These are phyloP conservation scores for Drosophila mettleri DNA, from an alignment of 2,888 invertebrate genomes.

Conservation along the genomic window DNA sequence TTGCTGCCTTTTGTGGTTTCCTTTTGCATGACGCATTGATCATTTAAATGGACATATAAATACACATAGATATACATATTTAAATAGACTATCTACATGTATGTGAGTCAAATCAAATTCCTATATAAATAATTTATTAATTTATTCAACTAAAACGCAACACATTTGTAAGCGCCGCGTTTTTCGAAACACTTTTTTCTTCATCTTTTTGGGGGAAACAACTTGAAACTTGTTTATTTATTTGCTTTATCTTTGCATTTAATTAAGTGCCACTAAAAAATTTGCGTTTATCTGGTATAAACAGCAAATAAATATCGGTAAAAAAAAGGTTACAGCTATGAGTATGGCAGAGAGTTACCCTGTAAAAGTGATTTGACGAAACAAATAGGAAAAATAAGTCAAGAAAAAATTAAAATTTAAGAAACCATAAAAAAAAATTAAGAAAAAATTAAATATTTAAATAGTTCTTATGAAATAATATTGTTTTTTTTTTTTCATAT, in stretches of 20 bases:
- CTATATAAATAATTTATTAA: conserved; percentile 59
- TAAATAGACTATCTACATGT: conserved; percentile 14
- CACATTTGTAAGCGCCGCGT: conserved; percentile 4
- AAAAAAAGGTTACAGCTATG: neutral
- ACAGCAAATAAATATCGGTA: conserved; percentile 1
- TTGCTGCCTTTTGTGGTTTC: neutral
- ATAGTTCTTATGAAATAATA: too few relatives aligned
- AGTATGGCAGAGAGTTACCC: neutral
- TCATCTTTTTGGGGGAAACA: neutral
- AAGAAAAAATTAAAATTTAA: neutral
- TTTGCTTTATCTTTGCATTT: conserved; percentile 63
- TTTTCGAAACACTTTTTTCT: conserved; percentile 16
- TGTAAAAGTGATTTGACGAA: neutral
- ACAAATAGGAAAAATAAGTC: neutral
- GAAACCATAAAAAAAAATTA: neutral
- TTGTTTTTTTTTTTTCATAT: too few relatives aligned
- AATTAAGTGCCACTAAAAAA: conserved; percentile 72
- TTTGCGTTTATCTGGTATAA: conserved; percentile 41
- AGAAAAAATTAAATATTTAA: neutral
- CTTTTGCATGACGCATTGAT: conserved; percentile 60
- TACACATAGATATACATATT: conserved; percentile 2
- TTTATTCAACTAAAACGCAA: conserved; percentile 56
- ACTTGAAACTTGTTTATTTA: conserved; percentile 35
- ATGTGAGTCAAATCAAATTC: conserved; percentile 51
- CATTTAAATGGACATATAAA: conserved; percentile 60